These are phyloP conservation scores for Andrena flavipes DNA, from an alignment of 2,888 invertebrate species.

Conservation along the genomic window DNA sequence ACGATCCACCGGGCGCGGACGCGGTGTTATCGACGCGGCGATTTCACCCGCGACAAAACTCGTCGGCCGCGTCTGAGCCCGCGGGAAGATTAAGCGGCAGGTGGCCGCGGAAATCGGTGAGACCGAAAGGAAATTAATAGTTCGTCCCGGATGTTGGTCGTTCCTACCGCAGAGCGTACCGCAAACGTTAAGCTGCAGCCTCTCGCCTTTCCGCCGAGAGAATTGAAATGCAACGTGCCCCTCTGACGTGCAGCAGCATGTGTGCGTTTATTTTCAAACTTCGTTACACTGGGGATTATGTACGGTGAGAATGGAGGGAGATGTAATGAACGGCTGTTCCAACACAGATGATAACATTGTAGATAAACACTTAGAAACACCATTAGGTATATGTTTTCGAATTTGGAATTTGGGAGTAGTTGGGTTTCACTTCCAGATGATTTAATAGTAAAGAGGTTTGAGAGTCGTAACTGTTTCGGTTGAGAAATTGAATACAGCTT, in stretches of 20 bases:
- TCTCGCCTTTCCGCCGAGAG: constrained; percentile 26
- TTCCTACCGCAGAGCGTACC: constrained; percentile 75
- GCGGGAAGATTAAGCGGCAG: constrained; percentile 68
- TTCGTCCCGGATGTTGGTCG: constrained; percentile 75
- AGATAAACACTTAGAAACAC: not conserved
- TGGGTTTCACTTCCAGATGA: too few relatives aligned
- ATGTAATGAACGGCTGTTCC: not conserved
- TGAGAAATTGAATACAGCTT: too few relatives aligned
- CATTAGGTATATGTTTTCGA: too few relatives aligned
- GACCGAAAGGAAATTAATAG: constrained; percentile 79
- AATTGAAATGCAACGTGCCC: constrained; percentile 41
- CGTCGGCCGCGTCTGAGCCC: constrained; percentile 54
- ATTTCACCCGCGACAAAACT: constrained; percentile 33
- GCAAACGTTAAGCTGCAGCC: constrained; percentile 72
- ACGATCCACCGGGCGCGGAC: not conserved
- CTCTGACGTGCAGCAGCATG: not conserved
- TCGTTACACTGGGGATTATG: not conserved
- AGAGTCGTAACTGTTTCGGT: too few relatives aligned
- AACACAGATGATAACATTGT: not conserved
- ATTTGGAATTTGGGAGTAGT: too few relatives aligned
- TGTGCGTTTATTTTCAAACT: constrained; percentile 21
- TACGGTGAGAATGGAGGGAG: not conserved
- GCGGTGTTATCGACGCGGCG: not conserved
- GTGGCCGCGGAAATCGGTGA: constrained; percentile 72
- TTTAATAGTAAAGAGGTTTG: too few relatives aligned